phyloP scores from a whole-genome alignment of 1,140 invertebrate species.

The Popillia japonica region DNA sequence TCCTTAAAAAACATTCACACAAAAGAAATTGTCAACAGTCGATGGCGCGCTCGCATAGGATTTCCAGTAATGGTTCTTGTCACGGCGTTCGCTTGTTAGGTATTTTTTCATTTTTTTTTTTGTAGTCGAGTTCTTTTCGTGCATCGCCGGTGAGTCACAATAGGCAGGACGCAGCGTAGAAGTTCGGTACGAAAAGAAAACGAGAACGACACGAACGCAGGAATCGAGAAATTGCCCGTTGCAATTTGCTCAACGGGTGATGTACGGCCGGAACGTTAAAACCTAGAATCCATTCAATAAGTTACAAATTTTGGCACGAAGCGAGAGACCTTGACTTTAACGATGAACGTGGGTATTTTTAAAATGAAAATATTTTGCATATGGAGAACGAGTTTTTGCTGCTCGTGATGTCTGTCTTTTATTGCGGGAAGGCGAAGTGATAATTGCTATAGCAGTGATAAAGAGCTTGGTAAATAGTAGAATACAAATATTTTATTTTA shows the following conservation, averaged over 20 bases:
- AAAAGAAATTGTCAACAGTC: neutral
- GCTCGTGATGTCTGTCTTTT: neutral
- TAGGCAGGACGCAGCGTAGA: neutral
- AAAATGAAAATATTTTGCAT: conserved; percentile 22
- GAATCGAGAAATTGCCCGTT: neutral
- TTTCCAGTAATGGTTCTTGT: neutral
- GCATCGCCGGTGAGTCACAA: neutral
- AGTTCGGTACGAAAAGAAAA: neutral
- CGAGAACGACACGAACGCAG: neutral
- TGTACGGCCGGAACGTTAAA: conserved; percentile 4
- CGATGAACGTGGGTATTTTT: conserved; percentile 23
- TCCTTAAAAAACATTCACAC: neutral
- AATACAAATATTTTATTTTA: no score
- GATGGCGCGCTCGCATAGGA: neutral
- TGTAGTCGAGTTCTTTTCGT: neutral
- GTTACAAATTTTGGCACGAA: conserved; percentile 32
- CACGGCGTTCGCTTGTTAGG: neutral
- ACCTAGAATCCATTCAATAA: conserved; percentile 21
- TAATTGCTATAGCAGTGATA: neutral
- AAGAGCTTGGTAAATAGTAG: no score
- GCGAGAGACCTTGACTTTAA: conserved; percentile 13
- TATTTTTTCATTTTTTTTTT: conserved; percentile 1
- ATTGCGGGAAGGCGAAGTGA: neutral
- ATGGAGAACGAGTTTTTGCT: neutral
- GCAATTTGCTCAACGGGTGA: neutral